Evolutionary conservation across 1,140 invertebrate genomes (phyloP).

Genomic region (Myzus persicae): DNA sequence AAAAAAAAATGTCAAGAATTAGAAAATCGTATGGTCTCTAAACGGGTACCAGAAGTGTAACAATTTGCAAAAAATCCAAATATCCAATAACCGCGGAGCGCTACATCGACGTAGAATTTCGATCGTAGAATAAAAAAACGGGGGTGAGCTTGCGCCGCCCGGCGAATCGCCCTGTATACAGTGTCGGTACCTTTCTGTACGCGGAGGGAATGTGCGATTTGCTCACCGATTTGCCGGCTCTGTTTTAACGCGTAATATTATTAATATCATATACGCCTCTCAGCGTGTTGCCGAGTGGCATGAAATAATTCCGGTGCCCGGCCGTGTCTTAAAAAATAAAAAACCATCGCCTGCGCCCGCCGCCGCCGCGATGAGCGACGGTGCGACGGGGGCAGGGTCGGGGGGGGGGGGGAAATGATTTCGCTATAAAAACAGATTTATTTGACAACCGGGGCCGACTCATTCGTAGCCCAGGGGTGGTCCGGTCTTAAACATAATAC

Average conservation of each 20-base stretch:
- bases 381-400: neutral
- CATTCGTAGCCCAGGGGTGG: slow-evolving; percentile 48
- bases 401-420: slow-evolving; percentile 22
- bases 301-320: neutral
- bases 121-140: no score
- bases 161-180: no score
- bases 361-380: neutral
- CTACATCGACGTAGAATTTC: no score
- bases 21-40: no score
- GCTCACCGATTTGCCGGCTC: neutral
- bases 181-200: neutral
- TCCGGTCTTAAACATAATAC: slow-evolving; percentile 57
- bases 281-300: slow-evolving; percentile 1
- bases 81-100: no score
- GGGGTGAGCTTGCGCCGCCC: no score
- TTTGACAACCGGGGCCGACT: slow-evolving; percentile 49
- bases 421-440: slow-evolving; percentile 57
- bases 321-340: neutral
- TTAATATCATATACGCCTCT: neutral
- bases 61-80: no score
- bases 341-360: neutral
- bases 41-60: no score
- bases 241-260: neutral
- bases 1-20: no score
- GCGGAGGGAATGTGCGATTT: neutral